phyloP scores from a whole-genome alignment of 2,888 invertebrate species.

The Lycophotia porphyrea region DNA sequence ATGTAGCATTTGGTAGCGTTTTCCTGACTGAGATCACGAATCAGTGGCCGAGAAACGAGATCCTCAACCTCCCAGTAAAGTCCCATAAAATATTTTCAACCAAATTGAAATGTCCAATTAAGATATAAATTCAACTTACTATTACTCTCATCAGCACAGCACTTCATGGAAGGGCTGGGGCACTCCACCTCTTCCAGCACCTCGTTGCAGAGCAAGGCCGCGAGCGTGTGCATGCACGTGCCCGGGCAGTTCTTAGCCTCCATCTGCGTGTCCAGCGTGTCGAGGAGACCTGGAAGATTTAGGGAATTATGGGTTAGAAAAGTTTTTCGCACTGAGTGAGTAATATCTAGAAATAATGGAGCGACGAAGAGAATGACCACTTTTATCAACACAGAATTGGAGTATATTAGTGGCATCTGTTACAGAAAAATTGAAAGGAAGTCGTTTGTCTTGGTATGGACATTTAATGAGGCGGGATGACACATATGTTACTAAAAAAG shows the following conservation, averaged over 20 bases:
- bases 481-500: too few relatives aligned
- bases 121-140: slow-evolving; percentile 78
- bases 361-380: neutral
- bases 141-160: slow-evolving; percentile 94
- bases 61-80: too few relatives aligned
- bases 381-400: neutral
- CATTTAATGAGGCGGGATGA: too few relatives aligned
- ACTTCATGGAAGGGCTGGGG: slow-evolving; percentile 95
- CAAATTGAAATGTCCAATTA: neutral
- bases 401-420: too few relatives aligned
- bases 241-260: slow-evolving; percentile 97
- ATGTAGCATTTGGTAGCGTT: neutral
- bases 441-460: too few relatives aligned
- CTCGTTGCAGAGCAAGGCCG: slow-evolving; percentile 96
- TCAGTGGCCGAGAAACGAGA: too few relatives aligned
- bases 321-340: neutral
- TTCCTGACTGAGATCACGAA: neutral
- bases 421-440: too few relatives aligned
- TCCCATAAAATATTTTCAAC: neutral
- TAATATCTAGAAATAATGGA: too few relatives aligned
- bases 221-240: slow-evolving; percentile 95
- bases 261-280: slow-evolving; percentile 95
- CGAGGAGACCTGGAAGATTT: slow-evolving; percentile 92
- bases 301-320: neutral
- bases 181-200: slow-evolving; percentile 95